Base-by-base conservation (phyloP, 2,797 vertebrate genomes). In the Ataeniobius toweri region DNA sequence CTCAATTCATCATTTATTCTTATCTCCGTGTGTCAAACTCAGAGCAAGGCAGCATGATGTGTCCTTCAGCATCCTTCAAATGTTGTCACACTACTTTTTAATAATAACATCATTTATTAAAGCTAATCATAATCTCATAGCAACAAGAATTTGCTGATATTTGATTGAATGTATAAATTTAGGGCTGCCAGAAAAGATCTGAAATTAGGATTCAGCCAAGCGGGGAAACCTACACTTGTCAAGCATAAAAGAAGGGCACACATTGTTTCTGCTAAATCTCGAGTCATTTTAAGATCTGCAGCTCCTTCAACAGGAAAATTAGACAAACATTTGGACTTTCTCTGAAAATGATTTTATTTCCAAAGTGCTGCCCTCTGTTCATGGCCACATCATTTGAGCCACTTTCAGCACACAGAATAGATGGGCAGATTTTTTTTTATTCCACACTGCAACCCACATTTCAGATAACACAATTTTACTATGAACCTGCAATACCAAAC, bases 361-460 rank as follows among this genome's bases (percentile, higher is more conserved):
- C 51, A 13, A 6, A 56, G 53, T 12, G 24, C 55, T 61, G 12
- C 18, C 16, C 6, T 46, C 26, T 55, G 67, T 44, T 41, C 79
- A 82, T 2, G 55, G 75, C 71, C 68, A 44, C 81, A 85, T 84
- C 51, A 79, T 81, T 78, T 73, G 77, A 55, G 61, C 31, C 3
- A 44, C 59, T 81, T 82, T 68, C 41, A 22, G 76, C 75, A 80
- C 88, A 92, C 78, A 73, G 83, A 89, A 93, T 88, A 93, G 90
- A 92, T 89, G 89, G 86, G 31, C 63, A 13, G 77, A 74, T 74
- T 75, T 73, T 76, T 90, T 89, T 77, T 78, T 84, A 78, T 88
- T 82, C 83, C 81, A 31, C 26, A 75, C 71, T 14, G 67, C 71
- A 56, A 71, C 51, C 51, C 31, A 78, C 70, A 78, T 78, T 74